Percentiles rank a stretch among this genome's conserved stretches.
Conservation (phyloP, 2,888 invertebrate species). For the Tridacna crocea region DNA sequence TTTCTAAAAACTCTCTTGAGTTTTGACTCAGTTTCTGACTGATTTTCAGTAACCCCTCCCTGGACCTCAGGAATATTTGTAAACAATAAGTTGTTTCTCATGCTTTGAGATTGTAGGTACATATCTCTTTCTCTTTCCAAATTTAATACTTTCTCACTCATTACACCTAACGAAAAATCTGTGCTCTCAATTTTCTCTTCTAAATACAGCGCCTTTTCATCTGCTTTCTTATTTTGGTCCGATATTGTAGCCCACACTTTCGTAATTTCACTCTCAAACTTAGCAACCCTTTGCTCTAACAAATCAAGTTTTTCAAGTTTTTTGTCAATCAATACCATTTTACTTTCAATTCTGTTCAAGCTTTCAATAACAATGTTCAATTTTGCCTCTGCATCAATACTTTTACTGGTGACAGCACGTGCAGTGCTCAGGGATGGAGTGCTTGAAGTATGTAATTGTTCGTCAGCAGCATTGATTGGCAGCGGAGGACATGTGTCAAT, state of each 20-base stretch:
- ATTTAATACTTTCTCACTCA: constrained; percentile 4
- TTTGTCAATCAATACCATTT: not conserved
- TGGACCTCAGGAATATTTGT: constrained; percentile 22
- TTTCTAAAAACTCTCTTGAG: constrained; percentile 6
- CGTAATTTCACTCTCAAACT: constrained; percentile 17
- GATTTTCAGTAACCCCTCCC: constrained; percentile 19
- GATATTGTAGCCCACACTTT: constrained; percentile 21
- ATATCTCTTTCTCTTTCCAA: constrained; percentile 30
- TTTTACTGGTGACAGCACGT: too few species aligned
- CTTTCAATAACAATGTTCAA: not conserved
- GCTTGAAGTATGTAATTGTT: too few species aligned
- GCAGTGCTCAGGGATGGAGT: too few species aligned
- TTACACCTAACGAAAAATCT: constrained; percentile 25
- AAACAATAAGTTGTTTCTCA: constrained; percentile 39
- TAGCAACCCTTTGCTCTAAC: constrained; percentile 14
- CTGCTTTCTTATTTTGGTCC: constrained; percentile 19
- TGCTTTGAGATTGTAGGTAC: constrained; percentile 34
- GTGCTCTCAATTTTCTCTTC: constrained; percentile 13
- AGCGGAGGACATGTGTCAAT: too few species aligned
- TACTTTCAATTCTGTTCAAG: not conserved
- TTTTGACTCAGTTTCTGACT: not conserved
- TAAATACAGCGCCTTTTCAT: constrained; percentile 15
- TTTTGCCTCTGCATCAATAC: too few species aligned
- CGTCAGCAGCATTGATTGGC: too few species aligned
- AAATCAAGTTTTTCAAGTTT: constrained; percentile 2